Base-by-base conservation (phyloP, 1,140 invertebrate species). In the Pseudomyrmex flavicornis region DNA sequence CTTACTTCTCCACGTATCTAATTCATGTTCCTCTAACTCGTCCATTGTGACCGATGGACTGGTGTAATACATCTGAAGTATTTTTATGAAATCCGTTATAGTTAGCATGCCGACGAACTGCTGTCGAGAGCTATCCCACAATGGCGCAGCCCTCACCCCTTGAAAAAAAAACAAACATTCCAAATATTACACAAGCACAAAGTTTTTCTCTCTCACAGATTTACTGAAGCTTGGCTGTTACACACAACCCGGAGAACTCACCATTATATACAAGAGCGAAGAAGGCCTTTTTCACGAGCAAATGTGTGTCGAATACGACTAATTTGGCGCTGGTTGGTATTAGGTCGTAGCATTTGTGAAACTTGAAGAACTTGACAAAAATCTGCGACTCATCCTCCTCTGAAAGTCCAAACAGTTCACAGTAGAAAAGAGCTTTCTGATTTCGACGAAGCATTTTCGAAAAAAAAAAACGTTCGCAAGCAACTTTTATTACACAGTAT, bases 81-180 rank as follows among this genome's bases (percentile, higher is more conserved):
- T 99, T 94, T 99, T 98, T 91, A 99, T 99, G 93, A 99, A 99
- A 95, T 99, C 99, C 63, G 99, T 99, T 90, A 99, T 99, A 54
- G 99, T 99, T 69, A 99, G 95, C 99, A 99, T 99, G 65, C 99
- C 98, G 48, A 98, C 97, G 93, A 97, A 99, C 92, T 97, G 96
- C 93, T 99, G 99, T 88, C 97, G 96, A 68, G 95, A 95, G 83
- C 97, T 98, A 92, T 99, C 98, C 99, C 99, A 99, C 50, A 99
- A 95, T 0, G 99, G 99, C 17, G 99, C 99, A 15, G 99, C 99
- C 90, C 99, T 96, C 0, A 99, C 99, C 58, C 98, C 97, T 97
- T 90, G 15, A 88, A 52, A 52, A 50, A 52, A 52, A 52, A 52
- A 52, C 12, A 13, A 35, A 35, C 9, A 52, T 52, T 52, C 3